Conservation (phyloP, 2,113 vertebrate species). For the Lagenorhynchus albirostris region DNA sequence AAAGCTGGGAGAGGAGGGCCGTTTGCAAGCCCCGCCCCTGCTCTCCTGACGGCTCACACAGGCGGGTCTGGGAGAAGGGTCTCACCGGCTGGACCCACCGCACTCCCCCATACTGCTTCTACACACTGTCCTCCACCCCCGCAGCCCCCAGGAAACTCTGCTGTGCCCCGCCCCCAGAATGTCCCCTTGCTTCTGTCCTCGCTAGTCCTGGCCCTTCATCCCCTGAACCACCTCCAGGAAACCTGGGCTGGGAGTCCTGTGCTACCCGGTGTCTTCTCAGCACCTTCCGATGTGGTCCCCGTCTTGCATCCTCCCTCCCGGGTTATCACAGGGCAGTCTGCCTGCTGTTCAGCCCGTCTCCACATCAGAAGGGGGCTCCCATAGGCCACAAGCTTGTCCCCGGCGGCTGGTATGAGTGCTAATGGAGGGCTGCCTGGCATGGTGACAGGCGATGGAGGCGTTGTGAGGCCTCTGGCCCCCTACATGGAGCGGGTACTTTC, state of each 20-base stretch:
- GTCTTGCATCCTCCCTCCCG: background rate
- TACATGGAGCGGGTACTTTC: background rate
- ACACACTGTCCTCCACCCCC: fast-evolving
- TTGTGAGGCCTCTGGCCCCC: background rate
- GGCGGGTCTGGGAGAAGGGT: background rate
- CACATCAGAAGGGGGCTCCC: background rate
- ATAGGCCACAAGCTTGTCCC: background rate
- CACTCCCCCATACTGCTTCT: background rate
- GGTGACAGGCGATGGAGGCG: background rate
- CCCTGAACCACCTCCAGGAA: background rate
- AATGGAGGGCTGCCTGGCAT: background rate
- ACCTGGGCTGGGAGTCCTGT: background rate
- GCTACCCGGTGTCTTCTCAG: too few relatives aligned
- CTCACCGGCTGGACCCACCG: background rate
- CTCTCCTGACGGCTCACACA: background rate
- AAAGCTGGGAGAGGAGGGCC: background rate
- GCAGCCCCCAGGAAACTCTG: background rate
- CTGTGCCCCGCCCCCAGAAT: too few relatives aligned
- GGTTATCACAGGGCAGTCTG: background rate
- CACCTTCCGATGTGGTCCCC: background rate
- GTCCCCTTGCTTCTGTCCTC: background rate
- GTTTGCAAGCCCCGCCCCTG: background rate
- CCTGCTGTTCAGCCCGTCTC: background rate
- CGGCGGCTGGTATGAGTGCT: background rate
- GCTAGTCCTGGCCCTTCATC: background rate